A percentile compares a stretch with the other conserved stretches of the same genome.
Conservation (phyloP, 2,888 invertebrate species). For the Trichogramma dendrolimi region DNA sequence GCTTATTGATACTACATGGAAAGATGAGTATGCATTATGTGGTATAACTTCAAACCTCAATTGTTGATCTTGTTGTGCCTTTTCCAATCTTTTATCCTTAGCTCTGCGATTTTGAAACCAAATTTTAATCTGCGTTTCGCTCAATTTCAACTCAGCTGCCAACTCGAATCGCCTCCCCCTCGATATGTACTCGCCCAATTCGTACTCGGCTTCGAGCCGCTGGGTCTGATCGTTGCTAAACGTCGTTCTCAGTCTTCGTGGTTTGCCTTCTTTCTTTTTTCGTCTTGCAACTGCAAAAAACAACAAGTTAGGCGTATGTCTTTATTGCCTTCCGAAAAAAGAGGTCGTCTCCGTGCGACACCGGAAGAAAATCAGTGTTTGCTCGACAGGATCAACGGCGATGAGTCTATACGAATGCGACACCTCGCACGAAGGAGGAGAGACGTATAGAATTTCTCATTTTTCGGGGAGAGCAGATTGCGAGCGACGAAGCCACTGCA, state of each 20-base stretch:
- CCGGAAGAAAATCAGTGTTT: too few species aligned
- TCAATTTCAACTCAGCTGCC: slow-evolving; percentile 65
- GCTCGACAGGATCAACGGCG: too few species aligned
- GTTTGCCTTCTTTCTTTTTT: slow-evolving; percentile 80
- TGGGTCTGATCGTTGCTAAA: slow-evolving; percentile 92
- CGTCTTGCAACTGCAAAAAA: slow-evolving; percentile 71
- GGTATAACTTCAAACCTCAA: slow-evolving; percentile 7
- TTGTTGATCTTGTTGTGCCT: slow-evolving; percentile 57
- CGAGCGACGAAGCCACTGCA: too few species aligned
- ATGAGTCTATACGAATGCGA: too few species aligned
- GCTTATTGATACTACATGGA: too few species aligned
- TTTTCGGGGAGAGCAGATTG: too few species aligned
- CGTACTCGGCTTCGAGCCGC: slow-evolving; percentile 85
- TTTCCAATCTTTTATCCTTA: slow-evolving; percentile 93
- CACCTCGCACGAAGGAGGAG: too few species aligned
- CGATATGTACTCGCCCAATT: slow-evolving; percentile 88
- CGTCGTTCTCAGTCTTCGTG: slow-evolving; percentile 86
- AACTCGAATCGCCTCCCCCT: slow-evolving; percentile 76
- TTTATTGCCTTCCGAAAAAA: too few species aligned
- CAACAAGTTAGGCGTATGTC: neutral
- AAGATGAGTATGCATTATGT: too few species aligned
- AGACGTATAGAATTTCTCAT: too few species aligned
- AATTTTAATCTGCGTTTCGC: slow-evolving; percentile 82
- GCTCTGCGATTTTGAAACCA: slow-evolving; percentile 94
- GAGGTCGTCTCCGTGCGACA: too few species aligned